phyloP scores from a whole-genome alignment of 2,888 invertebrate species.

The Ceriagrion tenellum region DNA sequence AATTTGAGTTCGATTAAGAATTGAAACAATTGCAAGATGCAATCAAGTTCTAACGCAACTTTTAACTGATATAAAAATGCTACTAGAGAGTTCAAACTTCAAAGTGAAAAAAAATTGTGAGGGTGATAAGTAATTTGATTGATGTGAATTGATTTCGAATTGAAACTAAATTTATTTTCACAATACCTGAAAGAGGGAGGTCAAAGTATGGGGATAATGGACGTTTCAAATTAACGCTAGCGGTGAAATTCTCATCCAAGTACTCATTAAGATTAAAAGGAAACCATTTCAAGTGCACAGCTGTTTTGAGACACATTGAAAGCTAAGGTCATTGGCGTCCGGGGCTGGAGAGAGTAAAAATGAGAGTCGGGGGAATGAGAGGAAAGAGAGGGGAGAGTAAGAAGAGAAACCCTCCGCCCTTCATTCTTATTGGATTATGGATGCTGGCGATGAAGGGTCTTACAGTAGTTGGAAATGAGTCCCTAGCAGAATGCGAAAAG shows the following conservation, averaged over 20 bases:
- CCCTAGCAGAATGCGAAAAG: not conserved
- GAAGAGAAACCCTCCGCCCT: not conserved
- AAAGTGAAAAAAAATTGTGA: no score
- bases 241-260: not conserved
- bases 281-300: not conserved
- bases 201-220: no score
- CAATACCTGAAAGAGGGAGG: no score
- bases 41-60: no score
- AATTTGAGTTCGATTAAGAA: no score
- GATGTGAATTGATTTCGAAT: no score
- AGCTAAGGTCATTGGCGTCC: not conserved
- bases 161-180: no score
- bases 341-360: not conserved
- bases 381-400: not conserved
- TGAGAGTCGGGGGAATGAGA: not conserved
- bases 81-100: no score
- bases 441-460: conserved; percentile 12
- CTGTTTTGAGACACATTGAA: conserved; percentile 21
- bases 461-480: not conserved
- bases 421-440: conserved; percentile 32
- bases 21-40: no score
- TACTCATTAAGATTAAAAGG: not conserved
- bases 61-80: no score
- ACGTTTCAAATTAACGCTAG: no score
- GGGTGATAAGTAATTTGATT: no score